A percentile compares a stretch with the other conserved stretches of the same genome.
phyloP scores from a whole-genome alignment of 2,797 vertebrate genomes.

The Chaunax sp. region DNA sequence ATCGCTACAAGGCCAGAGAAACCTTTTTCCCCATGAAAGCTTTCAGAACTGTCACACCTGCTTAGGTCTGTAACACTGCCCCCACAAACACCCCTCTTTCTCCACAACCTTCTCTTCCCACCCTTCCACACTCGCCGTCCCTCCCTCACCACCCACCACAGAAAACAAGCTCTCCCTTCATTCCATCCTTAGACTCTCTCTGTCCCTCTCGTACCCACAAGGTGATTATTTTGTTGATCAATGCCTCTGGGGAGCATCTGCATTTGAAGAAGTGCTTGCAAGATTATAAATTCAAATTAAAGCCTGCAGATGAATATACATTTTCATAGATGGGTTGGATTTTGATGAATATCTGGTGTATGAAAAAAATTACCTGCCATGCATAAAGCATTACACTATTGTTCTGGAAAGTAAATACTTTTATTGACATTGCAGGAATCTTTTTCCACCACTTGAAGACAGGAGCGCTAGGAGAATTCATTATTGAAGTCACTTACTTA shows the following conservation, averaged over 20 bases:
- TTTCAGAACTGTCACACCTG: conserved; percentile 83
- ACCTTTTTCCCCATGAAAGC: conserved; percentile 77
- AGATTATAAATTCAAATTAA: conserved; percentile 3
- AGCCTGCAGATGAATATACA: conserved; percentile 2
- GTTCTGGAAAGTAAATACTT: conserved; percentile 2
- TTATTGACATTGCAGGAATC: conserved; percentile 33
- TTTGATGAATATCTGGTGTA: conserved; percentile 13
- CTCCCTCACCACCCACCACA: conserved; percentile 7
- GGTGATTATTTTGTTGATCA: conserved; percentile 16
- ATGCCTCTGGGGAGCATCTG: conserved; percentile 3
- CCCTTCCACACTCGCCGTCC: neutral
- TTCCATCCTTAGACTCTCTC: conserved; percentile 1
- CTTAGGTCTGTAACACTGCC: conserved; percentile 72
- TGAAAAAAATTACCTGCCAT: conserved; percentile 1
- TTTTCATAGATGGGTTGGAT: conserved; percentile 6
- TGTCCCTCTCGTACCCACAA: conserved; percentile 1
- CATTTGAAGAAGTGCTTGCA: neutral
- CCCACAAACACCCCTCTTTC: neutral
- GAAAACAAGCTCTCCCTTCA: conserved; percentile 39
- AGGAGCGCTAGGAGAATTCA: conserved; percentile 41
- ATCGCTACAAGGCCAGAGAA: conserved; percentile 71
- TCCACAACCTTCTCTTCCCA: conserved; percentile 17
- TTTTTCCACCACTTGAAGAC: conserved; percentile 15
- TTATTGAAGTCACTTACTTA: conserved; percentile 35
- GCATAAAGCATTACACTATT: neutral